Evolutionary conservation across 2,113 vertebrate genomes (phyloP).

Genomic region (Vulpes vulpes): DNA sequence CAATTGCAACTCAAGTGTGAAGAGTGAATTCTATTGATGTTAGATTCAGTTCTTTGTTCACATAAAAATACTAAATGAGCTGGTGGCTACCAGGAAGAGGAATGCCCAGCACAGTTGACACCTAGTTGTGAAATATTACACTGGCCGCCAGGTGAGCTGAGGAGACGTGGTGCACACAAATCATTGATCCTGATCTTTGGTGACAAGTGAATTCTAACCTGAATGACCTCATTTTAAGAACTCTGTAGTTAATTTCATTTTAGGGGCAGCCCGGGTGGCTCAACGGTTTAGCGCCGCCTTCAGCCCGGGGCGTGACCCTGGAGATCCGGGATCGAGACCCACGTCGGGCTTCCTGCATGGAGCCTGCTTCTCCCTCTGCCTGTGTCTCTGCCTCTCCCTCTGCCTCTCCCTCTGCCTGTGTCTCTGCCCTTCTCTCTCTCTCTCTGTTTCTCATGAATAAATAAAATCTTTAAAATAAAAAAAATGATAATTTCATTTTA

Average conservation of each 20-base stretch:
- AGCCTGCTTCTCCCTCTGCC: too few relatives aligned
- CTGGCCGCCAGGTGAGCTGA: conserved; percentile 52
- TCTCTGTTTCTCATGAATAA: too few relatives aligned
- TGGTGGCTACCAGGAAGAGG: not conserved
- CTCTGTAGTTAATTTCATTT: not conserved
- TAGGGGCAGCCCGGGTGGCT: too few relatives aligned
- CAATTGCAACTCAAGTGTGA: not conserved
- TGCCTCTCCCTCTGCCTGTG: too few relatives aligned
- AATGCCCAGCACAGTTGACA: not conserved
- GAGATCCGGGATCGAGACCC: too few relatives aligned
- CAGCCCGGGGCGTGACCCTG: too few relatives aligned
- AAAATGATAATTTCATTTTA: not conserved
- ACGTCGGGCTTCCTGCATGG: too few relatives aligned
- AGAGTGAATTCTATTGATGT: not conserved
- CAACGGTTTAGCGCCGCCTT: too few relatives aligned
- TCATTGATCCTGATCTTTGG: not conserved
- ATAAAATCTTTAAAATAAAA: too few relatives aligned
- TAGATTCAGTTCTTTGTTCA: conserved; percentile 12
- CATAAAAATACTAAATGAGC: not conserved
- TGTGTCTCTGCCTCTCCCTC: too few relatives aligned
- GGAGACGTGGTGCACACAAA: not conserved
- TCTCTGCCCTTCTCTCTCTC: too few relatives aligned
- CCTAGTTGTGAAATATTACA: not conserved
- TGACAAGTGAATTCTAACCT: conserved; percentile 5
- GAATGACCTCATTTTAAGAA: conserved; percentile 41